Base-by-base conservation (phyloP, 2,888 invertebrate genomes). In the Drosophila stalkeri region DNA sequence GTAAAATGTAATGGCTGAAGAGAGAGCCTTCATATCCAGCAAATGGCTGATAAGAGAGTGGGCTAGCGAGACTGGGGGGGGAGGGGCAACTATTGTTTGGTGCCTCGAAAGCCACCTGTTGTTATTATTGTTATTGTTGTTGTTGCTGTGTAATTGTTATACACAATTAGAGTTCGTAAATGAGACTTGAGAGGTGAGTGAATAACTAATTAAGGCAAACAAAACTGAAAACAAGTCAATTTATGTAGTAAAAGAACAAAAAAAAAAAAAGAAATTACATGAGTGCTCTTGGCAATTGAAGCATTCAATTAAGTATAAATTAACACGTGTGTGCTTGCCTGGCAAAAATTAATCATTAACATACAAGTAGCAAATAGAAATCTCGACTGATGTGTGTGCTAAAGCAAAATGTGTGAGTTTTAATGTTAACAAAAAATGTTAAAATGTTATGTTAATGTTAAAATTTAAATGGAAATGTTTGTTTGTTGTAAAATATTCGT, bases 1-100 rank as follows among this genome's bases (percentile, higher is more conserved):
- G 72, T 89, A 87, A 85, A 88, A 72, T 61, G 81, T 77, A 72
- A 77, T 77, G 68, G 74, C 66, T 2, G n/a, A 3, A 6, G 18
- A 23, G 23, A 54, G 55, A 70, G 72, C 65, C 52, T 49, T 49
- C 43, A 61, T 23, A 18, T 56, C 61, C 75, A 56, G 64, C 64
- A 79, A 56, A 64, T 60, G 66, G 39, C 35, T 62, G 55, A 39
- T 46, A 37, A 35, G 33, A 23, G 55, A 9, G 8, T 33, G 6
- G 6, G 37, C 37, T 5, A 37, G 46, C 14, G 6, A 37, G 12
- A 16, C 27, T 7, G 33, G 4, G 23, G 5, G 27, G 12, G 35
- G 5, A 6, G 12, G 35, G 20, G 20, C 33, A 52, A 44, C 74
- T 63, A 61, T 71, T 64, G 59, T 52, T 55, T 37, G 49, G 44